Conservation (phyloP, 1,140 invertebrate species). For the Panagrolaimus sp. region DNA sequence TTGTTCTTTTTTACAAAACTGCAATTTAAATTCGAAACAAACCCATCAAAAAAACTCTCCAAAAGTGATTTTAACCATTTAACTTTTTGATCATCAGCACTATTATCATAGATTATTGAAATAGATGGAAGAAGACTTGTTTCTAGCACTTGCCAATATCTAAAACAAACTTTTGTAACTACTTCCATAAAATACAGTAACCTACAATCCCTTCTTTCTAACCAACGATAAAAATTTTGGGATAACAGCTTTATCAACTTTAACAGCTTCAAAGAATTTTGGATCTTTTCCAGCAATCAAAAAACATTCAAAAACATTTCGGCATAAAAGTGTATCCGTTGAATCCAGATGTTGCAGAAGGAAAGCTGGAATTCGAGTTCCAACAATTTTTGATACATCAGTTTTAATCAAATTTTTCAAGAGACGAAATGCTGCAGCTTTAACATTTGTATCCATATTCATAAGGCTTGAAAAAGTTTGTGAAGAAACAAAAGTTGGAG, state of each 20-base stretch:
- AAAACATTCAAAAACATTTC: slow-evolving; percentile 32
- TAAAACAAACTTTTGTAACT: not conserved
- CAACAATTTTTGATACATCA: not conserved
- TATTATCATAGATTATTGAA: slow-evolving; percentile 17
- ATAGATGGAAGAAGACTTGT: slow-evolving; percentile 17
- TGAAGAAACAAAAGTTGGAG: slow-evolving; percentile 12
- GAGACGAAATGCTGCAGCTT: slow-evolving; percentile 22
- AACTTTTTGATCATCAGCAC: not conserved
- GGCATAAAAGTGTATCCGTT: slow-evolving; percentile 14
- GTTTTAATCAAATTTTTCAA: slow-evolving; percentile 11
- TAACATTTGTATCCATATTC: slow-evolving; percentile 23
- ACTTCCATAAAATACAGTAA: not conserved
- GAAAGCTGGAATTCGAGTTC: slow-evolving; percentile 23
- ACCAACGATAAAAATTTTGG: slow-evolving; percentile 28
- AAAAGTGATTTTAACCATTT: slow-evolving; percentile 17
- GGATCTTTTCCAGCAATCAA: slow-evolving; percentile 21
- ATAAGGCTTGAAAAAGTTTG: slow-evolving; percentile 18
- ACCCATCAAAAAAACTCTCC: slow-evolving; percentile 20
- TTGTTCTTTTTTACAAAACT: not conserved
- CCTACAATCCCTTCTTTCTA: slow-evolving; percentile 29
- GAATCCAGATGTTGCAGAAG: slow-evolving; percentile 25
- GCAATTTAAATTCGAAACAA: not conserved
- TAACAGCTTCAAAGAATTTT: slow-evolving; percentile 22
- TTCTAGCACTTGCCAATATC: slow-evolving; percentile 27
- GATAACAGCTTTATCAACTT: slow-evolving; percentile 29